Conservation (phyloP, 1,140 invertebrate species). For the Antheraea pernyi region DNA sequence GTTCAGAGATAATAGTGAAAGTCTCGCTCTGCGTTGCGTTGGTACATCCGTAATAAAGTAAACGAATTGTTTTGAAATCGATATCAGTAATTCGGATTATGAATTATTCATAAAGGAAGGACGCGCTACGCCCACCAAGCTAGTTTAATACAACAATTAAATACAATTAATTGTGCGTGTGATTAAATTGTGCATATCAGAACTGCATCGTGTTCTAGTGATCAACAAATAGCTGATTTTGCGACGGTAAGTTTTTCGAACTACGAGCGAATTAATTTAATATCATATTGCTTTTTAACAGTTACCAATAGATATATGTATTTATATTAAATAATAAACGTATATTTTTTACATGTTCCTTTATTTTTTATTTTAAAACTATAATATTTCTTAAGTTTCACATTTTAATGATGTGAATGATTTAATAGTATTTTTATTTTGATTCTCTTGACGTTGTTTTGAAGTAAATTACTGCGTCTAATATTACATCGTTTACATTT, state of each 20-base stretch:
- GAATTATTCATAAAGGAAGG: conserved; percentile 35
- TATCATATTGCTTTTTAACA: background rate
- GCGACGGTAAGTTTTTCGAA: conserved; percentile 9
- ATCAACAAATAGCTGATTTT: background rate
- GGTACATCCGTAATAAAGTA: conserved; percentile 8
- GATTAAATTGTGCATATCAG: conserved; percentile 16
- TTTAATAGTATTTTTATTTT: no score
- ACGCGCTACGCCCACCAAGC: conserved; percentile 32
- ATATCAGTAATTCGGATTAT: conserved; percentile 29
- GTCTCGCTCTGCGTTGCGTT: background rate
- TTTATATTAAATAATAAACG: no score
- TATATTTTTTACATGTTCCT: no score
- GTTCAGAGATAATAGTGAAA: conserved; percentile 6
- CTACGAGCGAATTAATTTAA: conserved; percentile 4
- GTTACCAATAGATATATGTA: no score
- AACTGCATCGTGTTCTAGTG: conserved; percentile 11
- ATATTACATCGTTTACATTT: no score
- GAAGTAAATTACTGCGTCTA: no score
- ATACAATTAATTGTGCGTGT: conserved; percentile 27
- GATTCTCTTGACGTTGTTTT: no score
- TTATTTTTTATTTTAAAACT: no score
- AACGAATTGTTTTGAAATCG: conserved; percentile 26
- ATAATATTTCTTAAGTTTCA: no score
- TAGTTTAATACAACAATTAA: conserved; percentile 19
- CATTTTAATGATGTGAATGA: no score